Conservation (phyloP, 1,140 invertebrate genomes). For the Archivesica marissinica region DNA sequence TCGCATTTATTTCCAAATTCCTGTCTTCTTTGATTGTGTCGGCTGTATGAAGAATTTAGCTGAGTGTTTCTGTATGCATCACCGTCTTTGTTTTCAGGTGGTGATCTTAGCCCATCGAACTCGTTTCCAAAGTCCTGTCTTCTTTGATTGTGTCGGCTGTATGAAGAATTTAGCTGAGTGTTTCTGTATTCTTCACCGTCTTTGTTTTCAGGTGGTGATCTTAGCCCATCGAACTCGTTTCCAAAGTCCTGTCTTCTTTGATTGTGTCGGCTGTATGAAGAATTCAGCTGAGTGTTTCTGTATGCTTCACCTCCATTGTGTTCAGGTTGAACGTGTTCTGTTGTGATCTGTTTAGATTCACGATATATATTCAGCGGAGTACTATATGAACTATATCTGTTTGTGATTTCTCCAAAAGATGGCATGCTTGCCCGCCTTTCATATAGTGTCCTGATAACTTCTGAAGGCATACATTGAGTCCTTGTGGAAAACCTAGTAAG, state of each 20-base stretch:
- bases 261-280: no score
- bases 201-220: no score
- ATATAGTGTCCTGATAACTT: not conserved
- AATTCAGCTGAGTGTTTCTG: not conserved
- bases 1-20: not conserved
- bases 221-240: no score
- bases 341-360: not conserved
- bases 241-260: no score
- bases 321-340: not conserved
- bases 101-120: no score
- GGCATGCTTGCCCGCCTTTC: constrained; percentile 14
- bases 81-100: no score
- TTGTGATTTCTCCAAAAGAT: not conserved
- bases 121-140: no score
- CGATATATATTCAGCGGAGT: not conserved
- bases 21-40: not conserved
- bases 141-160: no score
- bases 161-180: no score
- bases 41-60: no score
- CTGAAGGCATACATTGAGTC: not conserved
- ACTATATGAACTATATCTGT: not conserved
- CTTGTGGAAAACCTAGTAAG: not conserved
- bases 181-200: no score
- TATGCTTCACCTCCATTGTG: not conserved
- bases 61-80: no score